A percentile compares a stretch with the other conserved stretches of the same genome.
These are phyloP conservation scores for Monopis laevigella DNA, from an alignment of 2,888 invertebrate species.

Conservation along the genomic window DNA sequence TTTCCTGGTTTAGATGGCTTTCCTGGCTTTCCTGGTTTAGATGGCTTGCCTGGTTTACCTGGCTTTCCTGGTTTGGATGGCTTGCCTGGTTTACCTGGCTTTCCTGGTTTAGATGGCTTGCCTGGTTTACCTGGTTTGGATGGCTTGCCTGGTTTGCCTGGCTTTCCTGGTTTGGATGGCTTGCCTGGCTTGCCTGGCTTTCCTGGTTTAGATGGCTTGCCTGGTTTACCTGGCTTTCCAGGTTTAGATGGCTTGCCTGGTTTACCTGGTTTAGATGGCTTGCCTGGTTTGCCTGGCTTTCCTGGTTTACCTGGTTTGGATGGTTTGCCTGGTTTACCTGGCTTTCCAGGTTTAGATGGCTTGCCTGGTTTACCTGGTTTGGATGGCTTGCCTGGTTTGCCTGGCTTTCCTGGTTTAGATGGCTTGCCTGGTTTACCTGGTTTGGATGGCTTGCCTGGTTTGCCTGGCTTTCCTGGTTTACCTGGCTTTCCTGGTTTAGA, in stretches of 20 bases:
- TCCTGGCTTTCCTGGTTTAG: background rate
- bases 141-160: background rate
- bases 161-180: background rate
- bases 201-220: background rate
- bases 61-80: background rate
- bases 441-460: slow-evolving; percentile 13
- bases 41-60: background rate
- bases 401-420: slow-evolving; percentile 5
- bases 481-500: slow-evolving; percentile 29
- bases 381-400: slow-evolving; percentile 3
- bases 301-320: background rate
- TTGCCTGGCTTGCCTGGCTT: background rate
- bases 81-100: background rate
- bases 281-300: background rate
- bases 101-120: background rate
- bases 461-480: slow-evolving; percentile 25
- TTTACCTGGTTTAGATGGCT: background rate
- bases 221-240: slow-evolving; percentile 4
- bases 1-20: background rate
- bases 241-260: slow-evolving; percentile 1
- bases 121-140: slow-evolving; percentile 12
- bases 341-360: slow-evolving; percentile 6
- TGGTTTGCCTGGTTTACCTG: slow-evolving; percentile 17
- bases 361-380: slow-evolving; percentile 4
- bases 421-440: slow-evolving; percentile 49